A percentile compares a stretch with the other conserved stretches of the same genome.
Conservation (phyloP, 2,888 invertebrate genomes). For the Chrysolina americana region DNA sequence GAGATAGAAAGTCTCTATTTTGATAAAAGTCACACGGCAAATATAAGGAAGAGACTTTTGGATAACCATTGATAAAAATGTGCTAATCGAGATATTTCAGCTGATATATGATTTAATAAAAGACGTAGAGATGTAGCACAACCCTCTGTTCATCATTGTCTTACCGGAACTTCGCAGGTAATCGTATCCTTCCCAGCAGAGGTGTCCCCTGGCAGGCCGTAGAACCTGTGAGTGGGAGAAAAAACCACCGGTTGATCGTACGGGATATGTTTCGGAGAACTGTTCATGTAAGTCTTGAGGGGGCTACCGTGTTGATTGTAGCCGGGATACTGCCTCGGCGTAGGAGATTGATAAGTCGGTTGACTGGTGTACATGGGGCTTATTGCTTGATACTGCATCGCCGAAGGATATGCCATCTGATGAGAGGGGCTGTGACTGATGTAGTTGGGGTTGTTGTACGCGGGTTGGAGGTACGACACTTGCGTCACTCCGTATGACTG, state of each 20-base stretch:
- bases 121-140: too few species aligned
- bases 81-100: too few species aligned
- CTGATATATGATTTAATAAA: too few species aligned
- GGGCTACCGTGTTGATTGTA: slow-evolving; percentile 59
- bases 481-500: slow-evolving; percentile 66
- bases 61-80: too few species aligned
- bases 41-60: too few species aligned
- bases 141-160: not conserved
- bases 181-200: slow-evolving; percentile 29
- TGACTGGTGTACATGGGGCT: slow-evolving; percentile 62
- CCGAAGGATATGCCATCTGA: slow-evolving; percentile 59
- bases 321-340: slow-evolving; percentile 58
- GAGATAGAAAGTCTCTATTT: too few species aligned
- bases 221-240: slow-evolving; percentile 57
- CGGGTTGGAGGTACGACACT: slow-evolving; percentile 57
- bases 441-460: slow-evolving; percentile 54
- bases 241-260: slow-evolving; percentile 54
- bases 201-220: slow-evolving; percentile 47
- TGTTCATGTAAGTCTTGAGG: slow-evolving; percentile 57
- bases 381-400: slow-evolving; percentile 65
- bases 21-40: too few species aligned
- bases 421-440: slow-evolving; percentile 54
- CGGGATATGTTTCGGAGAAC: slow-evolving; percentile 63
- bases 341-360: slow-evolving; percentile 57
- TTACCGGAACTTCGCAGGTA: slow-evolving; percentile 29